Evolutionary conservation across 2,113 vertebrate genomes (phyloP).

Genomic region (Serinus canaria): DNA sequence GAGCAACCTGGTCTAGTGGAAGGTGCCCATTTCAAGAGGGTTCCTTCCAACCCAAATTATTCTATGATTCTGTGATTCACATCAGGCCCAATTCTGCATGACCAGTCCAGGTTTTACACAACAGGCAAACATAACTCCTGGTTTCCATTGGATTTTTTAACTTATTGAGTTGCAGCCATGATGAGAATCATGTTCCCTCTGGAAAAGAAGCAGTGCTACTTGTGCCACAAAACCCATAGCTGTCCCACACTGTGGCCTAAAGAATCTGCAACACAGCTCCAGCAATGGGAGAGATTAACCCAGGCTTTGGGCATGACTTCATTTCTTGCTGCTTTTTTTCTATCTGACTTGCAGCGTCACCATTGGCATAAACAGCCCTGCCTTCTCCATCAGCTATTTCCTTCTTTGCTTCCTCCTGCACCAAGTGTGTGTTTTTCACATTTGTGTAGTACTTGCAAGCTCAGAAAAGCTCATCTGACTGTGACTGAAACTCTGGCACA

Average conservation of each 20-base stretch:
- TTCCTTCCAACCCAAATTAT: background rate
- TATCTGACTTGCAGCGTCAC: conserved; percentile 60
- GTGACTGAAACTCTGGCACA: conserved; percentile 52
- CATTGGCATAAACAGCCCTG: conserved; percentile 50
- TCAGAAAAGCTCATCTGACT: conserved; percentile 65
- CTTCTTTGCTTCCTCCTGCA: conserved; percentile 56
- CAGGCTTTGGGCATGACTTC: background rate
- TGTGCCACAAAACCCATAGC: background rate
- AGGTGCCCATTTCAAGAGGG: background rate
- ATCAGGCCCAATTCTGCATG: background rate
- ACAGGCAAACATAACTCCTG: background rate
- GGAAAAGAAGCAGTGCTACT: rapidly evolving
- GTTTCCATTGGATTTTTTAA: background rate
- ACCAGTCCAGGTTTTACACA: background rate
- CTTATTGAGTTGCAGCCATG: background rate
- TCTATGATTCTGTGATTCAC: background rate
- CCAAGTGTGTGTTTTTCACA: conserved; percentile 44
- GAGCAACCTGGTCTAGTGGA: background rate
- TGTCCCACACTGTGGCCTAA: background rate
- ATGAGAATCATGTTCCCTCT: background rate
- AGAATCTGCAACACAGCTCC: background rate
- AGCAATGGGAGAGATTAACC: background rate
- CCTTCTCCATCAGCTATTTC: conserved; percentile 64
- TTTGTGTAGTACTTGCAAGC: conserved; percentile 51
- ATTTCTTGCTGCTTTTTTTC: conserved; percentile 19